Conservation (phyloP, 2,113 vertebrate genomes). For the human (Homo sapiens) region GRCh38 chr17:77245001-77245500, state of each 20-base stretch:
- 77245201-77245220: too few relatives aligned
- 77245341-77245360: neutral
- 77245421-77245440: neutral
- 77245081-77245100: neutral
- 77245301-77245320: neutral
- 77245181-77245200: too few relatives aligned
- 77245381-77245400: too few relatives aligned
- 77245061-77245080: neutral
- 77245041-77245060: neutral
- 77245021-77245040: neutral
- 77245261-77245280: neutral
- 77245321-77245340: neutral
- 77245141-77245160: too few relatives aligned
- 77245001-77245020: too few relatives aligned
- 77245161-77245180: too few relatives aligned
- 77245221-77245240: neutral
- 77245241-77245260: fast-evolving
- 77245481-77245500: neutral
- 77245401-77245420: neutral
- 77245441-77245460: neutral
- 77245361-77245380: neutral
- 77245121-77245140: neutral
- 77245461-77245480: neutral
- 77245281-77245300: neutral
- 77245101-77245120: neutral